Evolutionary conservation across 2,888 invertebrate species (phyloP).

Genomic region (Heliconius charithonia): DNA sequence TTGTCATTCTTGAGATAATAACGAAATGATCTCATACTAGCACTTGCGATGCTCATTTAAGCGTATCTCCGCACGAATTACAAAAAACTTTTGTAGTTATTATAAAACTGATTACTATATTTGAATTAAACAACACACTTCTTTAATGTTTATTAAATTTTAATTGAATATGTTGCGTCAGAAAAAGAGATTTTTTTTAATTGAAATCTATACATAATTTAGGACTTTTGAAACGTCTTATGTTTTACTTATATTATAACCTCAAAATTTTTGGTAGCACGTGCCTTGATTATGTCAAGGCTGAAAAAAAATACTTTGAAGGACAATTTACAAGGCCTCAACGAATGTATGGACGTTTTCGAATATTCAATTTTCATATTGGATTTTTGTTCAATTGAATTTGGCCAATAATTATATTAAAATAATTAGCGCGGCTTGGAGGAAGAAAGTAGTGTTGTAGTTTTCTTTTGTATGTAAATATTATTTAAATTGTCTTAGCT

Average conservation of each 20-base stretch:
- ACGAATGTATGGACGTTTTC: neutral
- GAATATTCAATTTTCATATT: neutral
- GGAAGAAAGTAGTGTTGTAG: neutral
- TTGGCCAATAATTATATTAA: neutral
- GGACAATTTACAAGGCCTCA: constrained; percentile 2
- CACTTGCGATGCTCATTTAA: constrained; percentile 5
- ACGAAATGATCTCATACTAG: constrained; percentile 8
- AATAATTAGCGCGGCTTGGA: neutral
- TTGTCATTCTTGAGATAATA: constrained; percentile 24
- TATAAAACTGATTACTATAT: neutral
- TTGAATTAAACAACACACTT: neutral
- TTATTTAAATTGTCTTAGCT: neutral
- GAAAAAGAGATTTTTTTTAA: too few species aligned
- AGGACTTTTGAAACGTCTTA: too few species aligned
- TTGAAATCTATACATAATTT: too few species aligned
- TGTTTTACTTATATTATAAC: neutral
- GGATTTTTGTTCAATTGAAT: neutral
- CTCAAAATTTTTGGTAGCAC: constrained; percentile 10
- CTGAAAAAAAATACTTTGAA: neutral
- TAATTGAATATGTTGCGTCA: too few species aligned
- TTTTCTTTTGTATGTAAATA: neutral
- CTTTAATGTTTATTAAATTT: too few species aligned
- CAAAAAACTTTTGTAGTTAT: neutral
- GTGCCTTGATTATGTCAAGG: constrained; percentile 22
- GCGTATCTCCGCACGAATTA: constrained; percentile 7